Base-by-base conservation (phyloP, 2,797 vertebrate genomes). In the Morus bassanus region DNA sequence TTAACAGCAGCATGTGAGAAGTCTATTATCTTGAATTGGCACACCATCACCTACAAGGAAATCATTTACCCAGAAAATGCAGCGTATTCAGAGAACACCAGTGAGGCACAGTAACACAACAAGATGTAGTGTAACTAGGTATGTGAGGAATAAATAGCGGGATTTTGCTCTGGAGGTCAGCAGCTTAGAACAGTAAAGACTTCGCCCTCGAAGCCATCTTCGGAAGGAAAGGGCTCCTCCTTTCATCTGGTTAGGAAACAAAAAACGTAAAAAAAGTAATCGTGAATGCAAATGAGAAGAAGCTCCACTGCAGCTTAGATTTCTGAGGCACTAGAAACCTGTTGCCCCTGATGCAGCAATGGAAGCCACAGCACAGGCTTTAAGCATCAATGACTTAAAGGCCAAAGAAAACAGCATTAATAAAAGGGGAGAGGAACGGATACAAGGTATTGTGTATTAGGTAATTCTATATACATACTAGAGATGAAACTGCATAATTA, bases 151-250 rank as follows among this genome's bases (percentile, higher is more conserved):
- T 28, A 99, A 85, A 93, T 99, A 98, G 43, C 99, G 98, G 21
- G 99, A 98, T 86, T 99, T 98, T 30, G 98, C 98, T 63, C 98
- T 98, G 59, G 98, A 97, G 1, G 98, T 98, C 97, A 99, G 95
- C 97, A 99, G 97, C 95, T 98, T 98, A 78, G 99, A 99, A 95
- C 99, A 99, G 97, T 98, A 99, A 45, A 99, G 98, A 93, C 99
- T 99, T 91, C 98, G 91, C 13, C 99, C 98, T 10, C 98, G 97
- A 70, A 99, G 93, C 99, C 98, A 99, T 31, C 98, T 98, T 8
- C 97, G 98, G 45, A 99, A 97, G 37, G 97, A 97, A 83, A 98
- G 97, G 82, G 98, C 94, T 53, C 98, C 98, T 27, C 98, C 98
- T 96, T 98, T 98, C 95, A 99, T 95, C 99, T 99, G 98, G 22